Conservation (phyloP, 2,113 vertebrate species). For the Platysteira castanea region DNA sequence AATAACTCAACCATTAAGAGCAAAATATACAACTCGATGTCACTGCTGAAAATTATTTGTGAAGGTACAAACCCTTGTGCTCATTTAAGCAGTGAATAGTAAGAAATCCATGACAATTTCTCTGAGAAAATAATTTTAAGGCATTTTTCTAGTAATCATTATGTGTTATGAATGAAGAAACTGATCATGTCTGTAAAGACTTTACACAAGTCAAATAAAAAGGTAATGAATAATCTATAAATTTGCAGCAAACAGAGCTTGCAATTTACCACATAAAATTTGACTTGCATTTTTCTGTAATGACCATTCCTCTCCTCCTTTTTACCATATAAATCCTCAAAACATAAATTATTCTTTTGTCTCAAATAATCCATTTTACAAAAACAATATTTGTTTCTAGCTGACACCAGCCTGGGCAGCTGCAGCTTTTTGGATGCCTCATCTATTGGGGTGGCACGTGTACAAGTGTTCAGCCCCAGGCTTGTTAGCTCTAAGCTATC, state of each 20-base stretch:
- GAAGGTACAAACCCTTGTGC: neutral
- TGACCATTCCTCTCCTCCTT: neutral
- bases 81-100: neutral
- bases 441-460: neutral
- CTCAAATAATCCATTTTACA: neutral
- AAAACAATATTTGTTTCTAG: neutral
- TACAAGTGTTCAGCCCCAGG: neutral
- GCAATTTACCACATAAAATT: neutral
- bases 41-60: neutral
- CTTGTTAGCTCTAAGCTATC: neutral
- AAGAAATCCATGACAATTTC: neutral
- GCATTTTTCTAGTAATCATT: neutral
- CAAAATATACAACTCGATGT: neutral
- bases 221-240: neutral
- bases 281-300: neutral
- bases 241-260: neutral
- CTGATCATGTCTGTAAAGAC: neutral
- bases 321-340: neutral
- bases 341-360: neutral
- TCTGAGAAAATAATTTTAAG: neutral
- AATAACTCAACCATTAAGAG: neutral
- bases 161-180: neutral
- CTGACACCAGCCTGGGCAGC: neutral
- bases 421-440: neutral
- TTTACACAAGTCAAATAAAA: neutral